Percentiles rank a stretch among this genome's conserved stretches.
Evolutionary conservation across 2,113 vertebrate species (phyloP).

Genomic region (Sorex fumeus): DNA sequence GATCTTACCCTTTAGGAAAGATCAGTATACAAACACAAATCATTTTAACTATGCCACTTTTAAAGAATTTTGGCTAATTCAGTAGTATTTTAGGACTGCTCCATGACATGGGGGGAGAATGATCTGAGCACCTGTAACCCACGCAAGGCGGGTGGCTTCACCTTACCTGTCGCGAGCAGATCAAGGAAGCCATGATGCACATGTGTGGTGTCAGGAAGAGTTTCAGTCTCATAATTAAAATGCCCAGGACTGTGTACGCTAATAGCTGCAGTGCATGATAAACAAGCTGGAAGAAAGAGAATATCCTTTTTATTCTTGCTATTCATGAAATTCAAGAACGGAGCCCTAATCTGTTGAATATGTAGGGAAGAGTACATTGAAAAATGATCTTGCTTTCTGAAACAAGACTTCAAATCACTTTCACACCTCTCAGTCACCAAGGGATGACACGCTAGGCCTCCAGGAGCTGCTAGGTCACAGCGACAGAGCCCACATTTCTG

Average conservation of each 20-base stretch:
- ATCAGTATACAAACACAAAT: neutral
- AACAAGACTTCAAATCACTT: neutral
- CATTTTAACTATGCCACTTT: neutral
- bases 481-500: too few species aligned
- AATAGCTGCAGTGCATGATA: constrained; percentile 96
- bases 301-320: neutral
- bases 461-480: too few species aligned
- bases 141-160: neutral
- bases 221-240: constrained; percentile 98
- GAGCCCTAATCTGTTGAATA: neutral
- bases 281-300: constrained; percentile 89
- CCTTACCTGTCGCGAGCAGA: constrained; percentile 96
- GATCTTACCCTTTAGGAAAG: constrained; percentile 8
- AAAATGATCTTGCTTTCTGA: neutral
- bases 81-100: neutral
- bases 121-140: neutral
- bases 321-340: neutral
- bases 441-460: too few species aligned
- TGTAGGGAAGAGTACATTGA: neutral
- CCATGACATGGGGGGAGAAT: neutral
- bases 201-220: constrained; percentile 98
- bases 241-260: constrained; percentile 92
- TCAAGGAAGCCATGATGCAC: constrained; percentile 96
- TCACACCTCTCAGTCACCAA: too few species aligned
- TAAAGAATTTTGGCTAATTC: neutral